Percentiles rank a stretch among this genome's conserved stretches.
phyloP scores from a whole-genome alignment of 2,113 vertebrate genomes.

The Pituophis catenifer region DNA sequence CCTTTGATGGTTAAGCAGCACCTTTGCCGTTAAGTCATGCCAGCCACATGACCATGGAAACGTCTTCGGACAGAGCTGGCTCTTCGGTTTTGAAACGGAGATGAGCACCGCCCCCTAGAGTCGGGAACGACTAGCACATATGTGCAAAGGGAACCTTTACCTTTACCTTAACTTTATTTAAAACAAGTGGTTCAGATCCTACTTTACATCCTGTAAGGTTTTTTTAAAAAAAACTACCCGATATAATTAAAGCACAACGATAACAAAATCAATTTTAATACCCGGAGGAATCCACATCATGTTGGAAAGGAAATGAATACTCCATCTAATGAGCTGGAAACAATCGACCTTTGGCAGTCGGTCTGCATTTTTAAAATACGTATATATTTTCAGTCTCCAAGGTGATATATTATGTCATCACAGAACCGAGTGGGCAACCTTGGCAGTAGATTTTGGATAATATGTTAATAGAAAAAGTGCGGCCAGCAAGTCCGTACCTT shows the following conservation, averaged over 20 bases:
- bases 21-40: too few relatives aligned
- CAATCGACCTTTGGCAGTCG: background rate
- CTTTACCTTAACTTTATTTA: background rate
- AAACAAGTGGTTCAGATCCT: background rate
- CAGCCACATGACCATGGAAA: too few relatives aligned
- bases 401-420: background rate
- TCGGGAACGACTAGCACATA: too few relatives aligned
- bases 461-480: background rate
- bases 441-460: background rate
- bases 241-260: background rate
- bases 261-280: background rate
- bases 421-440: background rate
- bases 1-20: too few relatives aligned
- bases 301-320: background rate
- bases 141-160: too few relatives aligned
- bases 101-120: too few relatives aligned
- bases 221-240: background rate
- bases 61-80: too few relatives aligned
- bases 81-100: too few relatives aligned
- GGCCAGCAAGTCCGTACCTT: background rate
- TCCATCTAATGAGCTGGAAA: background rate
- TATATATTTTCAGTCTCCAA: background rate
- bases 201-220: background rate
- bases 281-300: background rate
- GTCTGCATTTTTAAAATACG: background rate